Conservation (phyloP, 2,797 vertebrate genomes). For the Garrulus glandarius region DNA sequence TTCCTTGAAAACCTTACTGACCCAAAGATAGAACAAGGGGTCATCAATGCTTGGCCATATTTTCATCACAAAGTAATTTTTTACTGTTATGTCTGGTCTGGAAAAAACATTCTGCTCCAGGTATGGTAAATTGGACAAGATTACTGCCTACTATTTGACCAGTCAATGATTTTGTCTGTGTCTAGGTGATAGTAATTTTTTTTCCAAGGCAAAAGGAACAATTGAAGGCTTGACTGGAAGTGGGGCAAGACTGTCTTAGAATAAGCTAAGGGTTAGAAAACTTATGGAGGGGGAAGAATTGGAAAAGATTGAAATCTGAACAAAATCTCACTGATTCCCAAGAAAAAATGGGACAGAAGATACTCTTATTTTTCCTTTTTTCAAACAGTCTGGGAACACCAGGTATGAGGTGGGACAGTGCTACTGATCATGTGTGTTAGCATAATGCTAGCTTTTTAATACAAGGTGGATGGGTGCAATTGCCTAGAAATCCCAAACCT, state of each 20-base stretch:
- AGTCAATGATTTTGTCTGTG: background rate
- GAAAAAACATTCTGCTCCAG: background rate
- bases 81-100: background rate
- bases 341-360: background rate
- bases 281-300: background rate
- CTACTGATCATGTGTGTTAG: background rate
- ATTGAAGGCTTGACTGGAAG: background rate
- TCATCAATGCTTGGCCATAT: background rate
- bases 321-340: background rate
- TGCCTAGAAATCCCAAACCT: background rate
- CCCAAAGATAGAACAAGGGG: background rate
- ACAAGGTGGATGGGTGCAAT: accelerated
- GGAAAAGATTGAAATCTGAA: background rate
- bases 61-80: background rate
- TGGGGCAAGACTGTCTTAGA: background rate
- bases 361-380: background rate
- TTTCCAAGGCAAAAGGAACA: background rate
- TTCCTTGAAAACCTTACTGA: background rate
- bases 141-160: background rate
- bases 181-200: background rate
- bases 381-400: background rate
- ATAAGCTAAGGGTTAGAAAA: background rate
- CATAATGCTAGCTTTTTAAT: background rate
- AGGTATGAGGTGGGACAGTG: background rate
- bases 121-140: background rate